These are phyloP conservation scores for Gari tellinella DNA, from an alignment of 2,888 invertebrate genomes.

Conservation along the genomic window DNA sequence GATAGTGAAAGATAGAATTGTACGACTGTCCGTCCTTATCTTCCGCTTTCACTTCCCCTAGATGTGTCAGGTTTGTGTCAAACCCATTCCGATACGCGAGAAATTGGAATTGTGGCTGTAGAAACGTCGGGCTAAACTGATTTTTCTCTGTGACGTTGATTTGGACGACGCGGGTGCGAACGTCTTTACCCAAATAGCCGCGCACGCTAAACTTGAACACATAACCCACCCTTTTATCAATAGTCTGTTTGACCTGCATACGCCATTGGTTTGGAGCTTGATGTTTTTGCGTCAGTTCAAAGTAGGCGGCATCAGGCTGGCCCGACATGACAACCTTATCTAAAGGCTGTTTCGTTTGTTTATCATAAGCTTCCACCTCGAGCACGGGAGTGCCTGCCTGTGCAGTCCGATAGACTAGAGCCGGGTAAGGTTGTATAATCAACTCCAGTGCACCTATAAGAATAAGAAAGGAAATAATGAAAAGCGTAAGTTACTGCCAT, in stretches of 20 bases:
- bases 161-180: slow-evolving; percentile 60
- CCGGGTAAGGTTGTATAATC: slow-evolving; percentile 66
- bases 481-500: too few species aligned
- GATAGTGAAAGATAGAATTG: slow-evolving; percentile 68
- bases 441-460: slow-evolving; percentile 4
- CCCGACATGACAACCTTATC: slow-evolving; percentile 50
- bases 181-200: slow-evolving; percentile 38
- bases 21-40: slow-evolving; percentile 66
- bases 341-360: slow-evolving; percentile 53
- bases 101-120: slow-evolving; percentile 54
- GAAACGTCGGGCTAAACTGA: slow-evolving; percentile 65
- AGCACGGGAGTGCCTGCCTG: slow-evolving; percentile 63
- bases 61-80: slow-evolving; percentile 34
- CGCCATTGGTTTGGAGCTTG: slow-evolving; percentile 47
- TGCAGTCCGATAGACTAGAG: slow-evolving; percentile 66
- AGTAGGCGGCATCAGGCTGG: slow-evolving; percentile 56
- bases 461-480: neutral
- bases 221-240: slow-evolving; percentile 64
- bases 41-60: slow-evolving; percentile 61
- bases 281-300: slow-evolving; percentile 50
- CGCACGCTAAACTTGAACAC: slow-evolving; percentile 65
- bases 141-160: slow-evolving; percentile 71
- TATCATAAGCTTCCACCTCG: slow-evolving; percentile 63
- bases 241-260: slow-evolving; percentile 55
- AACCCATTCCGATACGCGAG: slow-evolving; percentile 62